Evolutionary conservation across 2,113 vertebrate genomes (phyloP).

Genomic region (Peromyscus californicus): DNA sequence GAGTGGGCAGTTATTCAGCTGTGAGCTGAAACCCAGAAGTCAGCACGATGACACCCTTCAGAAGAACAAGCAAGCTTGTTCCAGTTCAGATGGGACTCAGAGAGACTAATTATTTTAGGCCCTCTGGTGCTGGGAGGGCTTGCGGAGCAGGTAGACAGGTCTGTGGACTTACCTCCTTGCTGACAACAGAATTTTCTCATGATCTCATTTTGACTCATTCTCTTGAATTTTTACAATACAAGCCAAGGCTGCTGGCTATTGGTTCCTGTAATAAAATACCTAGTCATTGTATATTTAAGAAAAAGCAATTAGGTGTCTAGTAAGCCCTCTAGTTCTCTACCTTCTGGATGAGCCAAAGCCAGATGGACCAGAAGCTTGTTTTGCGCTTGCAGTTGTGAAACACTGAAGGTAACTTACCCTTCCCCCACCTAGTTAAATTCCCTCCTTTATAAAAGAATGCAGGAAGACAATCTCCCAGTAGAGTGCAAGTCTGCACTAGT

Average conservation of each 20-base stretch:
- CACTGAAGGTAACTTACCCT: background rate
- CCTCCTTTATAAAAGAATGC: background rate
- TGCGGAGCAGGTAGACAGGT: background rate
- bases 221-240: background rate
- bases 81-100: fast-evolving
- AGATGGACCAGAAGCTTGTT: background rate
- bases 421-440: background rate
- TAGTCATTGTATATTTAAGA: background rate
- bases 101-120: background rate
- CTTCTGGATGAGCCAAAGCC: background rate
- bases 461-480: background rate
- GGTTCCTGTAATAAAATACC: background rate
- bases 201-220: conserved; percentile 47
- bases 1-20: background rate
- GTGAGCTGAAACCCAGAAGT: background rate
- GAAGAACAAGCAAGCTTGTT: background rate
- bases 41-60: background rate
- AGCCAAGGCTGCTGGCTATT: background rate
- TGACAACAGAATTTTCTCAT: background rate
- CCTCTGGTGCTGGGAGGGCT: background rate
- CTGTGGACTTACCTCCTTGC: background rate
- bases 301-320: background rate
- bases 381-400: background rate
- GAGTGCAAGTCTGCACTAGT: background rate
- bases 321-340: background rate